These are phyloP conservation scores for Epinotia nisella DNA, from an alignment of 2,888 invertebrate genomes.

Conservation along the genomic window DNA sequence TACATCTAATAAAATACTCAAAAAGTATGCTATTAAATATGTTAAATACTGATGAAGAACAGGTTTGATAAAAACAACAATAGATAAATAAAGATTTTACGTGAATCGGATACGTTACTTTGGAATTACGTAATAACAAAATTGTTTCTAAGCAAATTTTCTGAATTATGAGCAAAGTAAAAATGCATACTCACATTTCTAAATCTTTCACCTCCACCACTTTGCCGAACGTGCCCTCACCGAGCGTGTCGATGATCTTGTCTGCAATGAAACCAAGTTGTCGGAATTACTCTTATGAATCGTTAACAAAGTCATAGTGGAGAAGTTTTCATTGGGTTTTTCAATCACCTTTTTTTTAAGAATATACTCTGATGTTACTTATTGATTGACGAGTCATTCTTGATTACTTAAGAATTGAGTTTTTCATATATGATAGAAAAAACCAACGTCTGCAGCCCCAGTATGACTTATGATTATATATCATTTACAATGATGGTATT, in stretches of 20 bases:
- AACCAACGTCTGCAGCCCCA: constrained; percentile 62
- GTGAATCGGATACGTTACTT: background rate
- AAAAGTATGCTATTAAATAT: too few relatives aligned
- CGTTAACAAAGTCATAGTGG: constrained; percentile 70
- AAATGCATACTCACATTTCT: constrained; percentile 90
- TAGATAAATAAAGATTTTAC: background rate
- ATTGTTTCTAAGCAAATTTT: background rate
- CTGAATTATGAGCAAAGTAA: background rate
- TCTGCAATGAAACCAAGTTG: constrained; percentile 92
- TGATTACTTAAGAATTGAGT: background rate
- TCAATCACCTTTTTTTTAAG: background rate
- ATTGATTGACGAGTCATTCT: background rate
- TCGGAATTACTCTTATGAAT: constrained; percentile 64
- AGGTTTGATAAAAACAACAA: too few relatives aligned
- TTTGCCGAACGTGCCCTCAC: constrained; percentile 99
- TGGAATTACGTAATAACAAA: background rate
- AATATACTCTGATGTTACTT: background rate
- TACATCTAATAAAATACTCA: too few relatives aligned
- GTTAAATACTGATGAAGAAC: too few relatives aligned
- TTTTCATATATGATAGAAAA: constrained; percentile 15
- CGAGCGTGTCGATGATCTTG: constrained; percentile 99
- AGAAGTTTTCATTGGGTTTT: constrained; percentile 62
- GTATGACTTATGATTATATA: constrained; percentile 60
- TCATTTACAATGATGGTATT: constrained; percentile 37
- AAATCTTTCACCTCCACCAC: constrained; percentile 99